These are phyloP conservation scores for Calephelis perditalis DNA, from an alignment of 2,888 invertebrate genomes.

Conservation along the genomic window DNA sequence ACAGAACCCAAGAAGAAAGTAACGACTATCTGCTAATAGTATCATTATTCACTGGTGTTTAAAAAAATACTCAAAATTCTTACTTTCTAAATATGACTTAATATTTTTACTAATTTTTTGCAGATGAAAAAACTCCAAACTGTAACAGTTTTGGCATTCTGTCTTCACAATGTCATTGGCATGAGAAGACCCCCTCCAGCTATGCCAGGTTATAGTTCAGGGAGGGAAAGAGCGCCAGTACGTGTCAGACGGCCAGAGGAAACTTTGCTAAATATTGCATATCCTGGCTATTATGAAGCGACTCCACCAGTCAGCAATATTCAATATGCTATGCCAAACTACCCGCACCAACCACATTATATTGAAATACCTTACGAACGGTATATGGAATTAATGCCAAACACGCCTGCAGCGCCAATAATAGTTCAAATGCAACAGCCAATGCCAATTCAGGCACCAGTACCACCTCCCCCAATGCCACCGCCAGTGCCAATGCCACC, in stretches of 20 bases:
- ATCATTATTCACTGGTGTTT: too few species aligned
- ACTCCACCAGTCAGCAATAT: background rate
- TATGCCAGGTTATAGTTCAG: background rate
- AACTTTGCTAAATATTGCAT: background rate
- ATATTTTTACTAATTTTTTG: background rate
- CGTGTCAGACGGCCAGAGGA: background rate
- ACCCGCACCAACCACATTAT: background rate
- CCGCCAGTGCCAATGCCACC: constrained; percentile 3
- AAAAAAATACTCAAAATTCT: too few species aligned
- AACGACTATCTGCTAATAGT: too few species aligned
- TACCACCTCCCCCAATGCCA: background rate
- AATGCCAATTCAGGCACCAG: background rate
- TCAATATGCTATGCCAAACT: constrained; percentile 1
- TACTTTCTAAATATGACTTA: too few species aligned
- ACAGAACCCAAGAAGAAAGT: too few species aligned
- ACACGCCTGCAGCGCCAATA: background rate
- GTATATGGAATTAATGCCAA: constrained; percentile 7
- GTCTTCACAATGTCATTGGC: background rate
- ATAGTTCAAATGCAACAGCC: background rate
- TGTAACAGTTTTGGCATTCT: background rate
- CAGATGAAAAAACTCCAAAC: constrained; percentile 5
- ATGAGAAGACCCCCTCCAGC: background rate
- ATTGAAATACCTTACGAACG: too few species aligned
- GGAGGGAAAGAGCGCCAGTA: background rate
- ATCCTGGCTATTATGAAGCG: background rate